Evolutionary conservation across 2,797 vertebrate species (phyloP).

Genomic region (Dipus sagitta): DNA sequence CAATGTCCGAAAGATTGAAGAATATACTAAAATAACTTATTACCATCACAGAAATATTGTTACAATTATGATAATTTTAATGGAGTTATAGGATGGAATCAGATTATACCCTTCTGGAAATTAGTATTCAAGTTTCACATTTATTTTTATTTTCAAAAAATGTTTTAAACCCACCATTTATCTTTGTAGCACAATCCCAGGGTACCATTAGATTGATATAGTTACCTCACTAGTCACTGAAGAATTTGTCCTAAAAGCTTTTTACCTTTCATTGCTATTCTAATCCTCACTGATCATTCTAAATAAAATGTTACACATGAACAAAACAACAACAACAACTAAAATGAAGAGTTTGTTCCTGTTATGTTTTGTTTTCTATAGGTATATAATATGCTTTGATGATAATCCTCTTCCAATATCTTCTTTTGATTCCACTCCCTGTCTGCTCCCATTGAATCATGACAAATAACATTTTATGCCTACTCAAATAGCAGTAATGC

Average conservation of each 20-base stretch:
- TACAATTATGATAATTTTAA: constrained; percentile 59
- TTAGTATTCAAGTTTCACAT: constrained; percentile 49
- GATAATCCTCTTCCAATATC: too few relatives aligned
- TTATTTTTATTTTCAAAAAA: constrained; percentile 67
- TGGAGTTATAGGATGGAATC: constrained; percentile 31
- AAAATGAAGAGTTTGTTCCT: neutral
- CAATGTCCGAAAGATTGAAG: constrained; percentile 52
- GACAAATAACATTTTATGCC: too few relatives aligned
- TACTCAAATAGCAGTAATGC: too few relatives aligned
- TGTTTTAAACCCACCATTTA: neutral
- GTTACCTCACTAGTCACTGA: neutral
- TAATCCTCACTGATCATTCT: neutral
- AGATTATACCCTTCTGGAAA: constrained; percentile 52
- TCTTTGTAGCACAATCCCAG: neutral
- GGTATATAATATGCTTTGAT: too few relatives aligned
- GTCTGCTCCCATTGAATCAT: too few relatives aligned
- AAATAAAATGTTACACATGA: neutral
- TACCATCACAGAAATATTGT: constrained; percentile 57
- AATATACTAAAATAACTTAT: constrained; percentile 70
- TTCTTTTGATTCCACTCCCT: too few relatives aligned
- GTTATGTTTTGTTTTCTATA: too few relatives aligned
- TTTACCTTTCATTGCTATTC: neutral
- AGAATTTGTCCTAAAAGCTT: neutral
- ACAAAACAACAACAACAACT: neutral
- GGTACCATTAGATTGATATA: constrained; percentile 12